Evolutionary conservation across 2,797 vertebrate genomes (phyloP).

Genomic region (Monodelphis domestica): DNA sequence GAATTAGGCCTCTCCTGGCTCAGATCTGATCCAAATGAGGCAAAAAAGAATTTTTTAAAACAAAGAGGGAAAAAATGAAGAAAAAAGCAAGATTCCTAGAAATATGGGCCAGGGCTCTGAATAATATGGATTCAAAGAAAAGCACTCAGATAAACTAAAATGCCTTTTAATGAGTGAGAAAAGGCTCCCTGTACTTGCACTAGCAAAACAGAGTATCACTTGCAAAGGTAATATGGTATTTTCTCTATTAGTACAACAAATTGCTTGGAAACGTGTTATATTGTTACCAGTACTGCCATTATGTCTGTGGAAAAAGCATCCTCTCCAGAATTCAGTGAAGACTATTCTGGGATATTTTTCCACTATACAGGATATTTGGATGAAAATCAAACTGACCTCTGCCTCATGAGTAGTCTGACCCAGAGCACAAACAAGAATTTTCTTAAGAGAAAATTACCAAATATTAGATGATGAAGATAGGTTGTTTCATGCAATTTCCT

Average conservation of each 20-base stretch:
- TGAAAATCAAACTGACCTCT: not conserved
- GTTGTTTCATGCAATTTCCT: constrained; percentile 43
- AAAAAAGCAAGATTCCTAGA: not conserved
- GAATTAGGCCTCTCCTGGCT: not conserved
- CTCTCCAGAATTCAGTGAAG: not conserved
- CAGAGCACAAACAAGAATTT: not conserved
- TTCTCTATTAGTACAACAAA: not conserved
- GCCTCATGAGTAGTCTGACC: not conserved
- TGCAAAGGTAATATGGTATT: not conserved
- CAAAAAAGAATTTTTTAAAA: not conserved
- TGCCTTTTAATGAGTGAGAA: not conserved
- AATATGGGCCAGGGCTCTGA: not conserved
- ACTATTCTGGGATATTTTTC: not conserved
- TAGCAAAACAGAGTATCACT: not conserved
- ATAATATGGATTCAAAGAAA: not conserved
- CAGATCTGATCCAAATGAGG: not conserved
- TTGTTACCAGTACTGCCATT: not conserved
- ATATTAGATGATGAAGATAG: not conserved
- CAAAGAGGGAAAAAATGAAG: not conserved
- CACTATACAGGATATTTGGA: not conserved
- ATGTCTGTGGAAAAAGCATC: not conserved
- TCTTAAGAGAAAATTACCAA: not conserved
- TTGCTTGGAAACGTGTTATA: not conserved
- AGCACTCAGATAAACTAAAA: not conserved
- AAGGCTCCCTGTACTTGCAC: not conserved